These are phyloP conservation scores for Echiichthys vipera DNA, from an alignment of 2,797 vertebrate genomes.

Conservation along the genomic window DNA sequence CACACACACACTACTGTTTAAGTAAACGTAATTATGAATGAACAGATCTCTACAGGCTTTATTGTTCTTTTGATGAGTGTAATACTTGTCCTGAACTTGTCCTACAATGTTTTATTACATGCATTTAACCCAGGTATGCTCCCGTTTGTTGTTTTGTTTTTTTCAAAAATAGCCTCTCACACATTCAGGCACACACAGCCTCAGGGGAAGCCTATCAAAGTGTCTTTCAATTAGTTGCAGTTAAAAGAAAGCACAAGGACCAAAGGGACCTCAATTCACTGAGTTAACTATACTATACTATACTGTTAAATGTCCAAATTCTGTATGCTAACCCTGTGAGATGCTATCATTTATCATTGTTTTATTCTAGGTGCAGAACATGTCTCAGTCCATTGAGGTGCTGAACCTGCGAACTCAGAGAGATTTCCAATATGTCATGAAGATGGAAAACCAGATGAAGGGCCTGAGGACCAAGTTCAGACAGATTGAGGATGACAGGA, in stretches of 20 bases:
- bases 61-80: conserved; percentile 8
- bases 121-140: background rate
- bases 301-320: background rate
- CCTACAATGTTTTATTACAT: conserved; percentile 6
- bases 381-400: conserved; percentile 99
- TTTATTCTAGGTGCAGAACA: conserved; percentile 93
- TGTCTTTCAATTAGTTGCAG: conserved; percentile 39
- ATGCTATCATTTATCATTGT: background rate
- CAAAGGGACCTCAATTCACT: background rate
- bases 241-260: conserved; percentile 1
- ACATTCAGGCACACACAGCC: conserved; percentile 20
- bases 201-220: conserved; percentile 35
- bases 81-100: background rate
- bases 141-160: conserved; percentile 19
- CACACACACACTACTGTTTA: conserved; percentile 14
- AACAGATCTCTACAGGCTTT: background rate
- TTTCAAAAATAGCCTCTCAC: conserved; percentile 10
- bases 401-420: conserved; percentile 97
- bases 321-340: background rate
- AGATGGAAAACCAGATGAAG: conserved; percentile 99
- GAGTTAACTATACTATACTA: background rate
- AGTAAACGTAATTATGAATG: background rate
- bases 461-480: conserved; percentile 96
- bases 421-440: conserved; percentile 99
- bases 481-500: conserved; percentile 97